Evolutionary conservation across 2,797 vertebrate genomes (phyloP), one percentile per base, ranked within the genome.

Genomic region (Triplophysa yarkandensis): DNA sequence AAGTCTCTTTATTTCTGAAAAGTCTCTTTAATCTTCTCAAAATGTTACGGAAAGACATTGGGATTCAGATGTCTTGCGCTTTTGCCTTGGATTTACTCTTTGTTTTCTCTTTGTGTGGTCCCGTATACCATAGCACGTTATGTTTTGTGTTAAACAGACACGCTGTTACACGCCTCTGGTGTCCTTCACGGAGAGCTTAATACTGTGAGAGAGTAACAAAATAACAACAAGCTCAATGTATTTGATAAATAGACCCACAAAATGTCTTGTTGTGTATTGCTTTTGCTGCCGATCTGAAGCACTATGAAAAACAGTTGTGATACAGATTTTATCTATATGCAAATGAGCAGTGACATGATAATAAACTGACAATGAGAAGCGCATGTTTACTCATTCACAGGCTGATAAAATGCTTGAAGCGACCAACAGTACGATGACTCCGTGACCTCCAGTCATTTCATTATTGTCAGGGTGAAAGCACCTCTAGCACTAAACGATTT

Each of bases 21-120:
- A 39, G 50, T 27, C 9, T 21, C 9, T 28, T 41, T 52, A 61
- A 68, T 76, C 65, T 65, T 30, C 28, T 69, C 48, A 55, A 60
- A 76, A 63, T 63, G 44, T 43, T 61, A 44, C 68, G 9, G 11
- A 10, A 11, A 69, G 67, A 19, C 25, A 7, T 6, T 21, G 16
- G 10, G 19, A 39, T 19, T 39, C 36, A 8, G 6, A 36, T 27
- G 6, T 21, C 36, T 16, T 41, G 17, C 14, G 32, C 55, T 9
- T 30, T 30, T n/a, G 54, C 7, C 27, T 57, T 3, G 8, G 17
- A 57, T 30, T 57, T 11, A 57, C 7, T 7, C n/a, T 58, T 34
- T 54, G 13, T 50, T 8, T 50, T 13, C 9, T n/a, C 4, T 23
- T 7, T 30, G 54, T 57, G 7, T n/a, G 13, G 13, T 27, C 11